A percentile compares a stretch with the other conserved stretches of the same genome.
Evolutionary conservation across 2,113 vertebrate genomes (phyloP).

Genomic region (Chrysemys picta): DNA sequence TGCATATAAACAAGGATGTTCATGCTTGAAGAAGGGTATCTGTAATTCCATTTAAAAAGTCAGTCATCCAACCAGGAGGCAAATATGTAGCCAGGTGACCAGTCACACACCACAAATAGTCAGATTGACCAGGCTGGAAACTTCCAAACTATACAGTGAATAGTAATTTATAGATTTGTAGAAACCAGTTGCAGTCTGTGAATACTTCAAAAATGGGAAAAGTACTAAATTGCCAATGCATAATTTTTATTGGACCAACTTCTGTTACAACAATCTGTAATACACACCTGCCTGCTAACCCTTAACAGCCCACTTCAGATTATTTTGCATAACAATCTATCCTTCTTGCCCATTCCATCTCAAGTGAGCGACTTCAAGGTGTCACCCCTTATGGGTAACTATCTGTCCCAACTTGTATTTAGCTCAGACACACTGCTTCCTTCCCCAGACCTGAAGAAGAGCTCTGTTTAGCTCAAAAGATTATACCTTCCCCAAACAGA

Average conservation of each 20-base stretch:
- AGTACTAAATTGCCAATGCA: background rate
- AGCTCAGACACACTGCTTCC: background rate
- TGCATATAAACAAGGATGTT: conserved; percentile 59
- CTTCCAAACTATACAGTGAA: background rate
- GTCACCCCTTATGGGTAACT: background rate
- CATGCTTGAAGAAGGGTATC: conserved; percentile 60
- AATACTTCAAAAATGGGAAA: background rate
- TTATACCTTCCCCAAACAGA: background rate
- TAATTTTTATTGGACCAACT: background rate
- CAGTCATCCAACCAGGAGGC: background rate
- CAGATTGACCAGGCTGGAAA: conserved; percentile 35
- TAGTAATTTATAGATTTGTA: background rate
- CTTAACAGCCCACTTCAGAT: background rate
- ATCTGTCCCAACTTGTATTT: background rate
- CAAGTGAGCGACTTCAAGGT: background rate
- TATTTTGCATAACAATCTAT: background rate
- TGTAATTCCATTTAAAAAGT: conserved; percentile 48
- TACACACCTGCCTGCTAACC: background rate
- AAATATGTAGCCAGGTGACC: background rate
- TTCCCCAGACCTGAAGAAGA: background rate
- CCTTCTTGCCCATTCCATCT: background rate
- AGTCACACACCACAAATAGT: conserved; percentile 2
- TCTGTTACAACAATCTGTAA: background rate
- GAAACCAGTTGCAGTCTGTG: background rate
- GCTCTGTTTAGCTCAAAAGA: background rate